These are phyloP conservation scores for Neosilurus hyrtlii DNA, from an alignment of 2,797 vertebrate genomes.

Conservation along the genomic window DNA sequence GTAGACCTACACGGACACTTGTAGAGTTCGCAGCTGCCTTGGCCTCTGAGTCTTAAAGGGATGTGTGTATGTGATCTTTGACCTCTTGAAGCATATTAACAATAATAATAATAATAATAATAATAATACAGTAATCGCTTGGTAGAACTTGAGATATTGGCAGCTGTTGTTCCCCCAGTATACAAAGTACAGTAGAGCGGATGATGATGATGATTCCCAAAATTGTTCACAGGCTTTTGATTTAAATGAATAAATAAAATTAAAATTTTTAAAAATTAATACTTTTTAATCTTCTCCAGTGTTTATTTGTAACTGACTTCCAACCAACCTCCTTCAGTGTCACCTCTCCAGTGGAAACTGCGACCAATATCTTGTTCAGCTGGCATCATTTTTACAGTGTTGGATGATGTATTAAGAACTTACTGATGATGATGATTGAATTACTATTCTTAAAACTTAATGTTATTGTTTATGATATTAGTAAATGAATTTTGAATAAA, in stretches of 20 bases:
- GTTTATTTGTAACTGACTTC: too few relatives aligned
- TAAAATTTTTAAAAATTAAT: too few relatives aligned
- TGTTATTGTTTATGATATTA: too few relatives aligned
- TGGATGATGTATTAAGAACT: too few relatives aligned
- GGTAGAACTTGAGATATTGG: not conserved
- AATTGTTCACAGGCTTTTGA: not conserved
- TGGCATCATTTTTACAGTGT: too few relatives aligned
- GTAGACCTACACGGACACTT: constrained; percentile 88
- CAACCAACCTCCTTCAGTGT: not conserved
- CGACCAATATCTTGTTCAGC: not conserved
- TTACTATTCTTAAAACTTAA: too few relatives aligned
- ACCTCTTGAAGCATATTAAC: not conserved
- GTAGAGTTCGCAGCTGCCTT: constrained; percentile 83
- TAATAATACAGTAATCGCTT: too few relatives aligned
- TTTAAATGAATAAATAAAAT: not conserved
- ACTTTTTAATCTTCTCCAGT: too few relatives aligned
- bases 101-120: too few relatives aligned
- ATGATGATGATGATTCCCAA: not conserved
- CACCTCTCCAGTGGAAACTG: not conserved
- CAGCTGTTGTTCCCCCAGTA: not conserved
- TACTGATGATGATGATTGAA: too few relatives aligned
- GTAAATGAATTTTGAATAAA: too few relatives aligned
- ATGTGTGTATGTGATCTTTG: constrained; percentile 6
- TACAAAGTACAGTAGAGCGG: not conserved
- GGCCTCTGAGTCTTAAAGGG: constrained; percentile 62